These are phyloP conservation scores for Chascanopsetta lugubris DNA, from an alignment of 2,113 vertebrate genomes.

Conservation along the genomic window DNA sequence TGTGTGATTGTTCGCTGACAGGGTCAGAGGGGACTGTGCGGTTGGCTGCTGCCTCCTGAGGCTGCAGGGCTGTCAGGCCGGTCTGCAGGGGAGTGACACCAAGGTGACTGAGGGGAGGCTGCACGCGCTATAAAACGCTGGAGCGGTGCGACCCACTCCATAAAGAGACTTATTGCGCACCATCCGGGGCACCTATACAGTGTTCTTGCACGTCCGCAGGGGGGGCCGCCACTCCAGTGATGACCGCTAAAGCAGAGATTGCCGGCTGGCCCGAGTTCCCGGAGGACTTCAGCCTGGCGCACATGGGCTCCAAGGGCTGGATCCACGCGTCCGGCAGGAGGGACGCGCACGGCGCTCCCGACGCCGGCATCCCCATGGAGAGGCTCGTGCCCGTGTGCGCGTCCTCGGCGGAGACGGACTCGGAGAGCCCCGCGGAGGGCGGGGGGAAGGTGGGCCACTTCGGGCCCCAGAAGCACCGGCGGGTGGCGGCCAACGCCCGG, in stretches of 20 bases:
- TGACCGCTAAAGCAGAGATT: conserved; percentile 65
- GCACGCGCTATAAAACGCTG: conserved; percentile 69
- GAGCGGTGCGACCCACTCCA: conserved; percentile 38
- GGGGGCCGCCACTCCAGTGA: conserved; percentile 38
- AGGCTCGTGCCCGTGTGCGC: conserved; percentile 49
- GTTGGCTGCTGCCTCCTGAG: conserved; percentile 66
- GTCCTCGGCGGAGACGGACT: conserved; percentile 22
- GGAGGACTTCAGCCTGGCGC: conserved; percentile 68
- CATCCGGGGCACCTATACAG: too few species aligned
- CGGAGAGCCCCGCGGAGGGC: conserved; percentile 21
- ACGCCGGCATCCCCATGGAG: conserved; percentile 49
- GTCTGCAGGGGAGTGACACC: conserved; percentile 55
- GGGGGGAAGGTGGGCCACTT: conserved; percentile 27
- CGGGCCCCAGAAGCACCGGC: conserved; percentile 77
- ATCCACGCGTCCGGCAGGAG: conserved; percentile 61
- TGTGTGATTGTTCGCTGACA: conserved; percentile 70
- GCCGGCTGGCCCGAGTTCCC: conserved; percentile 71
- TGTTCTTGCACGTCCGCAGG: conserved; percentile 24
- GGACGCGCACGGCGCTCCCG: conserved; percentile 52
- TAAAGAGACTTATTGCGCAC: too few species aligned
- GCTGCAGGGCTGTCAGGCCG: conserved; percentile 63
- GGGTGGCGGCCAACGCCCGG: conserved; percentile 84
- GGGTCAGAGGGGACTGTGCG: conserved; percentile 55
- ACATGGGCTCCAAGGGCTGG: conserved; percentile 74
- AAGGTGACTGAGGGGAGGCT: conserved; percentile 58